Base-by-base conservation (phyloP, 35 echinoderm and acorn worm species). In the Anneissia japonica region DNA sequence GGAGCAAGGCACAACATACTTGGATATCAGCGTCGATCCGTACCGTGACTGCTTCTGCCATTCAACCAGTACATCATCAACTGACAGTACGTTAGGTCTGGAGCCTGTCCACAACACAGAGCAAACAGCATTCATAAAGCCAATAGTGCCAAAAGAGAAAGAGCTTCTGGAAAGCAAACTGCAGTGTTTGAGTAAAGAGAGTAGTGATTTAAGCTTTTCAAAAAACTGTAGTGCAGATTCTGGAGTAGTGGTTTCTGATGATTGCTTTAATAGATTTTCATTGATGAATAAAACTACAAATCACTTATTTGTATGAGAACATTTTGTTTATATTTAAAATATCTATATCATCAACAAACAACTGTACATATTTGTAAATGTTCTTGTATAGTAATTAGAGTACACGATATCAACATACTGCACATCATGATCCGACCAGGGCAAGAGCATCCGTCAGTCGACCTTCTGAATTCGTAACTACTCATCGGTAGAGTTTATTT, bases 1-100 rank as follows among this genome's bases (percentile, higher is more conserved):
- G 34, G 92, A 99, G 36, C 75, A 91, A 45, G 87, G 87, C 45
- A 93, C 92, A n/a, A 89, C 92, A 34, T 99, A 99, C 26, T 9
- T 64, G 11, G 51, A 64, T 64, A 23, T 64, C 51, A 64, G 51
- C 26, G 26, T 64, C 51, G 51, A 64, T 26, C 51, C 51, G 26
- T 64, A 64, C 21, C 5, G 51, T 12, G 51, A 64, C 1, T 64
- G 51, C 51, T 64, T 64, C 51, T 64, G 26, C 51, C 51, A 64
- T 64, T 9, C 51, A 6, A 16, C 6, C 51, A 64, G 51, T 23
- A 19, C 51, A 64, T 64, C 51, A 6, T 64, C 51, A 64, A 64
- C 1, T 64, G 21, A 9, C 51, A 64, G 51, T 23, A 64, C n/a
- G n/a, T n/a, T n/a, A n/a, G n/a, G n/a, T n/a, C n/a, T n/a, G n/a